These are phyloP conservation scores for Oceanodroma leucorhoa DNA, from an alignment of 2,797 vertebrate species.

Conservation along the genomic window DNA sequence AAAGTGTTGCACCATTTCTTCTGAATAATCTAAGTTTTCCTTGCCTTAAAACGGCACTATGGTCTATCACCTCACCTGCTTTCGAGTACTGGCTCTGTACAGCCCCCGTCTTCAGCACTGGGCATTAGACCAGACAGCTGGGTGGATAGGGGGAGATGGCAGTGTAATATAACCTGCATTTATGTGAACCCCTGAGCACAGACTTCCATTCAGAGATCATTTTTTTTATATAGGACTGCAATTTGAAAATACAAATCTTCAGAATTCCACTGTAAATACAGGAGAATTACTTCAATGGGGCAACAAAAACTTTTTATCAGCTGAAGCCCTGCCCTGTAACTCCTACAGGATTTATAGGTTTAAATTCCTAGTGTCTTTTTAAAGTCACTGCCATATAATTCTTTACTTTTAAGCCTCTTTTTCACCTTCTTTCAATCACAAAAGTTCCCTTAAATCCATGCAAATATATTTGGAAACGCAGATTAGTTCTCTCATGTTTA, in stretches of 20 bases:
- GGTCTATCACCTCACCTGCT: neutral
- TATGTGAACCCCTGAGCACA: neutral
- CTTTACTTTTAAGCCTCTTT: slow-evolving; percentile 11
- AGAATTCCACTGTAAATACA: neutral
- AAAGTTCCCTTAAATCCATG: neutral
- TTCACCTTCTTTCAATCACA: neutral
- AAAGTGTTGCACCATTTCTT: neutral
- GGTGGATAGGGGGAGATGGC: neutral
- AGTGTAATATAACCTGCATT: neutral
- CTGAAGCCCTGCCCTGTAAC: neutral
- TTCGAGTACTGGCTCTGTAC: neutral
- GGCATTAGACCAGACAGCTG: neutral
- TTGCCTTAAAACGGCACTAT: neutral
- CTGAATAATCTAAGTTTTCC: neutral
- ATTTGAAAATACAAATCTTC: neutral
- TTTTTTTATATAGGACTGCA: neutral
- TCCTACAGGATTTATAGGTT: neutral
- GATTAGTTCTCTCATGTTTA: slow-evolving; percentile 43
- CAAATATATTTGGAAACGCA: slow-evolving; percentile 28
- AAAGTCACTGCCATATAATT: neutral
- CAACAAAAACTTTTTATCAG: neutral
- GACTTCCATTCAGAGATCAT: neutral
- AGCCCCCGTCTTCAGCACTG: fast-evolving
- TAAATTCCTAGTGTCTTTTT: neutral
- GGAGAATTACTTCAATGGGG: neutral